Conservation (phyloP, 2,888 invertebrate species). For the Linnaemya tessellans region DNA sequence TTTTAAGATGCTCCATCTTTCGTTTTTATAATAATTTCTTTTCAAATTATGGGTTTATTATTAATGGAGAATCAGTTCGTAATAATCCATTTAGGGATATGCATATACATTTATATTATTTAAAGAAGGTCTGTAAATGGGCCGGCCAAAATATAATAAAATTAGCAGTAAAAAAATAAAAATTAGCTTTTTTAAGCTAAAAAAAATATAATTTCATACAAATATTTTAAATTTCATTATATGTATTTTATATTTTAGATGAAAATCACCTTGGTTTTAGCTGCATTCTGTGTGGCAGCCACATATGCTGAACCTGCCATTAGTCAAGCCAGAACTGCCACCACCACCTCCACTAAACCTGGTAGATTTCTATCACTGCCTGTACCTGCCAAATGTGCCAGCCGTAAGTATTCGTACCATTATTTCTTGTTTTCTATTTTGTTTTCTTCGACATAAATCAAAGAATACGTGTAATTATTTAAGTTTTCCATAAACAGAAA, state of each 20-base stretch:
- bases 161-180: too few relatives aligned
- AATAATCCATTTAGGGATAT: too few relatives aligned
- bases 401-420: constrained; percentile 87
- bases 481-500: constrained; percentile 37
- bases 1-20: too few relatives aligned
- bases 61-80: too few relatives aligned
- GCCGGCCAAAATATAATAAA: too few relatives aligned
- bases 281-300: constrained; percentile 84
- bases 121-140: too few relatives aligned
- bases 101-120: too few relatives aligned
- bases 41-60: too few relatives aligned
- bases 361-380: constrained; percentile 93
- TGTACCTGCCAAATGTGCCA: constrained; percentile 91
- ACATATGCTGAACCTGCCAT: constrained; percentile 86
- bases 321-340: constrained; percentile 85
- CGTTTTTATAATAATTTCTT: too few relatives aligned
- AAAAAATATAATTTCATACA: background rate
- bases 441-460: constrained; percentile 8
- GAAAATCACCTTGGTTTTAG: constrained; percentile 88
- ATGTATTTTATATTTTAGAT: constrained; percentile 85
- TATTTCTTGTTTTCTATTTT: background rate
- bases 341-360: constrained; percentile 87
- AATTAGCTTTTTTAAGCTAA: too few relatives aligned
- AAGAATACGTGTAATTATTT: constrained; percentile 62
- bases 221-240: background rate